A percentile compares a stretch with the other conserved stretches of the same genome.
phyloP scores from a whole-genome alignment of 2,888 invertebrate genomes.

The Plagiodera versicolora region DNA sequence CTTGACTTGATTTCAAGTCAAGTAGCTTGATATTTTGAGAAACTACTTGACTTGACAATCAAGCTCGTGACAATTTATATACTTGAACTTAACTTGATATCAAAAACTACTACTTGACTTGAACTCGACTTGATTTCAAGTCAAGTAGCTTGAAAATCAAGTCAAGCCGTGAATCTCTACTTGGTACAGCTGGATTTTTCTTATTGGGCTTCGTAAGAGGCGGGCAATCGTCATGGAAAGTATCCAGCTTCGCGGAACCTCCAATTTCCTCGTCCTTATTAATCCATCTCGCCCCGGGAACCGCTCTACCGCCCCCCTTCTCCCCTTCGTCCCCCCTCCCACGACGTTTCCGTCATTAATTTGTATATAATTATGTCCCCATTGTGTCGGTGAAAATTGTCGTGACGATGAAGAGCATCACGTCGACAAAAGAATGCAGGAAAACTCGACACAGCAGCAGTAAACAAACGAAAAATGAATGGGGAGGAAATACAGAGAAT shows the following conservation, averaged over 20 bases:
- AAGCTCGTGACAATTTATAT: too few relatives aligned
- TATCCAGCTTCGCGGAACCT: slow-evolving; percentile 23
- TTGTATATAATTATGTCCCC: slow-evolving; percentile 31
- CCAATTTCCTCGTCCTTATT: slow-evolving; percentile 25
- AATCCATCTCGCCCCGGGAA: slow-evolving; percentile 22
- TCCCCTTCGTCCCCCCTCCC: slow-evolving; percentile 1
- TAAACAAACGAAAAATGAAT: slow-evolving; percentile 17
- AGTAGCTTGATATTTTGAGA: too few relatives aligned
- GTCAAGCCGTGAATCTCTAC: too few relatives aligned
- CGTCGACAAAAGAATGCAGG: slow-evolving; percentile 14
- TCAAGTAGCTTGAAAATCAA: too few relatives aligned
- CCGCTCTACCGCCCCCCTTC: slow-evolving; percentile 16
- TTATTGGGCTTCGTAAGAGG: slow-evolving; percentile 16
- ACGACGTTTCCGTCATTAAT: slow-evolving; percentile 22
- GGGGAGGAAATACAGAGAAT: slow-evolving; percentile 12
- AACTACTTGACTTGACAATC: too few relatives aligned
- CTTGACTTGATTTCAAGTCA: too few relatives aligned
- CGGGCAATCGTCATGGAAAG: slow-evolving; percentile 24
- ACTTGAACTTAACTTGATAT: too few relatives aligned
- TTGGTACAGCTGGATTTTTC: too few relatives aligned
- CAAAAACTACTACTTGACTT: too few relatives aligned
- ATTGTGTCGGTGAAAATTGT: slow-evolving; percentile 21
- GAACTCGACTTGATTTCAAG: too few relatives aligned
- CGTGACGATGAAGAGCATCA: slow-evolving; percentile 10
- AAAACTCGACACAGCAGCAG: slow-evolving; percentile 22